phyloP scores from a whole-genome alignment of 2,113 vertebrate species.

The Laticauda colubrina region DNA sequence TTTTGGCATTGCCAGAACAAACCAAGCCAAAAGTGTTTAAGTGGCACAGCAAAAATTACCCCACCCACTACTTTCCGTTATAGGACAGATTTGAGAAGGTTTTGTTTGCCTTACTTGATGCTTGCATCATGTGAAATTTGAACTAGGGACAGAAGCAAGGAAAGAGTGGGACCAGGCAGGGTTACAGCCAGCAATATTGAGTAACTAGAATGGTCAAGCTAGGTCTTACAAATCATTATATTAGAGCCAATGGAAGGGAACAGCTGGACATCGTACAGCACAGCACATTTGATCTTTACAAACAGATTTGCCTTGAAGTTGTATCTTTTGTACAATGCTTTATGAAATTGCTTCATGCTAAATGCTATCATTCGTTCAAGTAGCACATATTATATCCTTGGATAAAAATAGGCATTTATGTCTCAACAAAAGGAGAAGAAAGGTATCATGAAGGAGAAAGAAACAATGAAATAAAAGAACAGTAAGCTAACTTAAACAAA shows the following conservation, averaged over 20 bases:
- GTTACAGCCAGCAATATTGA: neutral
- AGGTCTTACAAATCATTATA: neutral
- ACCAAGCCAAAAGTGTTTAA: neutral
- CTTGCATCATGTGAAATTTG: neutral
- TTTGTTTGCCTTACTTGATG: neutral
- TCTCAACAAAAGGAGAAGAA: neutral
- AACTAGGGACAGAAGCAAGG: neutral
- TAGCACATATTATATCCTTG: neutral
- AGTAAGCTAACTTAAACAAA: neutral
- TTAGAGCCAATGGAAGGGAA: neutral
- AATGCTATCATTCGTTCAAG: neutral
- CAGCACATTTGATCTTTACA: neutral
- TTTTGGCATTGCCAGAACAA: neutral
- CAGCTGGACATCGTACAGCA: neutral
- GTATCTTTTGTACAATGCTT: neutral
- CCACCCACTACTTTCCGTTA: neutral
- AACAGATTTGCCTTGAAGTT: neutral
- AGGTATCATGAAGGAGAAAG: neutral
- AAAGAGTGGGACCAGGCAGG: neutral
- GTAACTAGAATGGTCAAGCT: neutral
- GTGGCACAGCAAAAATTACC: neutral
- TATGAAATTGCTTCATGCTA: neutral
- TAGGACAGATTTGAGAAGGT: neutral
- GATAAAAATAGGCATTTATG: neutral
- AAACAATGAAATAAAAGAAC: neutral